Conservation (phyloP, 2,797 vertebrate genomes). For the Cyprinella venusta region DNA sequence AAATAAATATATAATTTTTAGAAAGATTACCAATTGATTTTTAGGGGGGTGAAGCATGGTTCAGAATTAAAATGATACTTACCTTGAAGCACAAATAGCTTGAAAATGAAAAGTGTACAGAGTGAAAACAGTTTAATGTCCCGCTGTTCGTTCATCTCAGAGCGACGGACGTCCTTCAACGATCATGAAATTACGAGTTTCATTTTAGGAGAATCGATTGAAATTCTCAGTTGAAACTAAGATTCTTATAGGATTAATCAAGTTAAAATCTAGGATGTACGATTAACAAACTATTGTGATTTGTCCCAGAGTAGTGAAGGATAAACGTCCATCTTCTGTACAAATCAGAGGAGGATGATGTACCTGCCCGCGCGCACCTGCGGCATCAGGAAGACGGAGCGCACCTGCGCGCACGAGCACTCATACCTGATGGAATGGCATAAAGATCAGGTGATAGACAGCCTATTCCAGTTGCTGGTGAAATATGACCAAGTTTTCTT, state of each 20-base stretch:
- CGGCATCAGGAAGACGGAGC: constrained; percentile 33
- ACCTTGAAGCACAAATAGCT: constrained; percentile 89
- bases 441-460: neutral
- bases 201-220: constrained; percentile 78
- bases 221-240: constrained; percentile 22
- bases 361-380: constrained; percentile 55
- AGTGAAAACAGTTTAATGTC: constrained; percentile 90
- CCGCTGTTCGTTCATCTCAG: constrained; percentile 95
- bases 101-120: constrained; percentile 85
- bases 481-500: neutral
- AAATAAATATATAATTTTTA: neutral
- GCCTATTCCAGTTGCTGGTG: neutral
- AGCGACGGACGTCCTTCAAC: constrained; percentile 75
- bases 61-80: constrained; percentile 67
- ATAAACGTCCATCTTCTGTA: constrained; percentile 30
- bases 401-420: constrained; percentile 35
- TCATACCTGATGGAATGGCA: neutral
- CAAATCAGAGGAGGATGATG: constrained; percentile 33
- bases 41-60: neutral
- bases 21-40: neutral
- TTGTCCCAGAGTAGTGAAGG: neutral
- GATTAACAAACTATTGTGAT: neutral
- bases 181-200: constrained; percentile 76
- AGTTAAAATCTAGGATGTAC: neutral
- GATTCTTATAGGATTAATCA: neutral